Percentiles rank a stretch among this genome's conserved stretches.
phyloP scores from a whole-genome alignment of 2,113 vertebrate genomes.

The Perca fluviatilis region DNA sequence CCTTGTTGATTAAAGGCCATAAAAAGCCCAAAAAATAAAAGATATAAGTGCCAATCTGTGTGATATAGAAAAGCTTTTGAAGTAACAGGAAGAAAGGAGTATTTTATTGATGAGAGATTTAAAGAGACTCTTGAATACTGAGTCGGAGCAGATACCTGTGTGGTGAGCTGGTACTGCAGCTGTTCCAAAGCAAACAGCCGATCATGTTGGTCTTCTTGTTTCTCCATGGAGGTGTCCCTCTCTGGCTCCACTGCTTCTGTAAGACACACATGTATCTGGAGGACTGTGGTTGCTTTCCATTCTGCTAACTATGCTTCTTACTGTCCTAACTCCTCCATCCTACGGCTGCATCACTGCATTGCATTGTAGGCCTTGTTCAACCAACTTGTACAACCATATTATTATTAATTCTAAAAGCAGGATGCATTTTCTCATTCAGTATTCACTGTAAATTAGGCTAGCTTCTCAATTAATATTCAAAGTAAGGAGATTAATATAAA shows the following conservation, averaged over 20 bases:
- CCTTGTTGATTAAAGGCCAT: too few relatives aligned
- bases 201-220: constrained; percentile 49
- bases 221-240: constrained; percentile 43
- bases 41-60: background rate
- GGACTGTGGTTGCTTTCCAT: background rate
- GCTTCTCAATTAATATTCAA: too few relatives aligned
- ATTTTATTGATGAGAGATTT: background rate
- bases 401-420: too few relatives aligned
- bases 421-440: too few relatives aligned
- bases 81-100: background rate
- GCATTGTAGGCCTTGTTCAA: too few relatives aligned
- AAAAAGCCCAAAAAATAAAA: too few relatives aligned
- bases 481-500: too few relatives aligned
- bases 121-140: background rate
- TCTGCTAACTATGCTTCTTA: background rate
- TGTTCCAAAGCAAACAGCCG: constrained; percentile 80
- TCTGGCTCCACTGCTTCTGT: constrained; percentile 37
- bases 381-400: too few relatives aligned
- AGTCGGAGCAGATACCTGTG: constrained; percentile 82
- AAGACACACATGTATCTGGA: background rate
- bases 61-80: background rate
- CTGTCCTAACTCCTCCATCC: too few relatives aligned
- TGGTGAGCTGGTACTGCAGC: constrained; percentile 82
- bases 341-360: too few relatives aligned
- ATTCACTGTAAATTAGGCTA: too few relatives aligned